phyloP scores from a whole-genome alignment of 2,888 invertebrate genomes.

The Oxycera nigricornis region DNA sequence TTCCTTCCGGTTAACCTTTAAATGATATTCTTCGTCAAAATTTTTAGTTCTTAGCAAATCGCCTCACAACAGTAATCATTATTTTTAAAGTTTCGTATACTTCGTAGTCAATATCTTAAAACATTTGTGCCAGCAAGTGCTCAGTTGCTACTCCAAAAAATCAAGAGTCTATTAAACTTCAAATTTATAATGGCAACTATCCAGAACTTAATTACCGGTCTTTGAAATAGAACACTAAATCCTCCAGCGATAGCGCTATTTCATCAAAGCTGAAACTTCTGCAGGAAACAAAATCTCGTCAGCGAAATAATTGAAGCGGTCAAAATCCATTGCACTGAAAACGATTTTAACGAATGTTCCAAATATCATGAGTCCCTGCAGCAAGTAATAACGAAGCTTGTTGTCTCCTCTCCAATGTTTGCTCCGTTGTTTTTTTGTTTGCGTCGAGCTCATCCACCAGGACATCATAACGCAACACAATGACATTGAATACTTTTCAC shows the following conservation, averaged over 20 bases:
- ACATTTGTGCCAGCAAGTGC: too few relatives aligned
- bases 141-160: too few relatives aligned
- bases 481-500: neutral
- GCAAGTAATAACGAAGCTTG: slow-evolving; percentile 2
- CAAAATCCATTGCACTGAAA: neutral
- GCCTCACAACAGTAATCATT: too few relatives aligned
- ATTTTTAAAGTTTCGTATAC: too few relatives aligned
- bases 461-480: neutral
- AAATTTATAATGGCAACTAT: neutral
- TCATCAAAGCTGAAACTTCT: neutral
- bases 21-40: too few relatives aligned
- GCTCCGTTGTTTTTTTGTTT: neutral
- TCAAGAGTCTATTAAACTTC: too few relatives aligned
- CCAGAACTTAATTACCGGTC: neutral
- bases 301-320: neutral
- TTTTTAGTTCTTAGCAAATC: too few relatives aligned
- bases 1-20: too few relatives aligned
- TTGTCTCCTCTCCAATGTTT: neutral
- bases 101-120: too few relatives aligned
- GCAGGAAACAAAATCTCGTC: neutral
- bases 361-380: neutral
- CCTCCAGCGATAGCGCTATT: neutral
- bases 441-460: neutral
- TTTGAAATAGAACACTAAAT: neutral
- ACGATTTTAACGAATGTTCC: neutral